Evolutionary conservation across 2,888 invertebrate species (phyloP).

Genomic region (Pasiphila rectangulata): DNA sequence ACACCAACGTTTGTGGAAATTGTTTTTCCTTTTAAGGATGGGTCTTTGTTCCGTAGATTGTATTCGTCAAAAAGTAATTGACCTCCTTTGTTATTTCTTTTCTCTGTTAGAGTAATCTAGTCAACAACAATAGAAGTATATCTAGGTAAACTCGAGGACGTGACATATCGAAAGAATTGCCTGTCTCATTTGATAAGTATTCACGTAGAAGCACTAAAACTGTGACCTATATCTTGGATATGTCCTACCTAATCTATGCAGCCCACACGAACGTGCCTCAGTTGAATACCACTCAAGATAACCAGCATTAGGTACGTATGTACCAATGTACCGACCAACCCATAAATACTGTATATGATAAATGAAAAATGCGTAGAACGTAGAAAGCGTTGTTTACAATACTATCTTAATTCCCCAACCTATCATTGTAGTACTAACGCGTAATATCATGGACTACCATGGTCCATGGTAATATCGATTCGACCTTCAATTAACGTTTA

Average conservation of each 20-base stretch:
- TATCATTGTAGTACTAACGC: too few relatives aligned
- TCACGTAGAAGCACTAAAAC: constrained; percentile 40
- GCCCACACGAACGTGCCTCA: constrained; percentile 52
- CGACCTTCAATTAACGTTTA: too few relatives aligned
- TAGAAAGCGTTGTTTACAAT: too few relatives aligned
- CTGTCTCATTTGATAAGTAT: constrained; percentile 14
- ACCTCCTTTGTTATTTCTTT: too few relatives aligned
- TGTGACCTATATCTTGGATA: constrained; percentile 49
- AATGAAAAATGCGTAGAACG: background rate
- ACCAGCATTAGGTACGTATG: background rate
- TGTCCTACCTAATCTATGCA: constrained; percentile 53
- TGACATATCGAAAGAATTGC: constrained; percentile 8
- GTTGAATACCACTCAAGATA: constrained; percentile 34
- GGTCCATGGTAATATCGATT: too few relatives aligned
- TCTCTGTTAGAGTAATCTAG: background rate
- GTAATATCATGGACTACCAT: too few relatives aligned
- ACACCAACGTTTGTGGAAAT: too few relatives aligned
- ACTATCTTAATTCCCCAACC: too few relatives aligned
- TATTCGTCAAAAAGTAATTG: too few relatives aligned
- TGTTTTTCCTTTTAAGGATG: too few relatives aligned
- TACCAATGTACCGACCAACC: too few relatives aligned
- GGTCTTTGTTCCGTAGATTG: too few relatives aligned
- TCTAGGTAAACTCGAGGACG: constrained; percentile 18
- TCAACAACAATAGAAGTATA: background rate
- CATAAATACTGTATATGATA: constrained; percentile 3